Evolutionary conservation across 2,888 invertebrate species (phyloP), one percentile per base, ranked within the genome.

Genomic region (Lissocephala sabroskyi): DNA sequence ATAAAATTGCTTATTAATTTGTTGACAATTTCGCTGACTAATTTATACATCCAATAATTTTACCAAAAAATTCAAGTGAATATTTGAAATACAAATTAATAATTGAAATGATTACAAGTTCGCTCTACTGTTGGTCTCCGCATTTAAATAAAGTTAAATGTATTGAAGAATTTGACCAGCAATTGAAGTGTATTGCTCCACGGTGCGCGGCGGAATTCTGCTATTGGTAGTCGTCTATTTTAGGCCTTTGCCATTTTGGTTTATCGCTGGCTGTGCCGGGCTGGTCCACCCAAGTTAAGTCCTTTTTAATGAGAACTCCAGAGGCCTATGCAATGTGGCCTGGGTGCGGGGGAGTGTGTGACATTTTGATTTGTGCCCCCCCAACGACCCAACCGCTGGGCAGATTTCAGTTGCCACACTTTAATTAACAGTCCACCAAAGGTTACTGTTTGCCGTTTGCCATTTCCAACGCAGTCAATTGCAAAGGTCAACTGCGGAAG

Each of bases 401-500:
- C 48, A 63, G 55, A 49, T 60, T 66, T 57, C 49, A 59, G 49
- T 62, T 67, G 56, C 52, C 65, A 47, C 68, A 62, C 48, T 52
- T 67, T 57, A 58, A 65, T 65, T 65, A 56, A 65, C 41, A 0
- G 33, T 13, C 9, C 11, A n/a, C 11, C 10, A 18, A 5, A 35
- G 41, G 19, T 18, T 28, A 35, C 29, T 6, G 36, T 16, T 14
- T 28, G 44, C 32, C 10, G n/a, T n/a, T n/a, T 30, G 35, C 7
- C 37, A 10, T 35, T 35, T 35, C 17, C 35, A 9, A 16, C n/a
- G n/a, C n/a, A 7, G 16, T 3, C 23, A 23, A 23, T 5, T 5
- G 3, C 16, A 64, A 71, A 76, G 68, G 65, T 73, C 59, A 64
- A 43, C 17, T n/a, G n/a, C n/a, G n/a, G n/a, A n/a, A n/a, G n/a